These are phyloP conservation scores for Pterostichus niger DNA, from an alignment of 2,888 invertebrate species.

Conservation along the genomic window DNA sequence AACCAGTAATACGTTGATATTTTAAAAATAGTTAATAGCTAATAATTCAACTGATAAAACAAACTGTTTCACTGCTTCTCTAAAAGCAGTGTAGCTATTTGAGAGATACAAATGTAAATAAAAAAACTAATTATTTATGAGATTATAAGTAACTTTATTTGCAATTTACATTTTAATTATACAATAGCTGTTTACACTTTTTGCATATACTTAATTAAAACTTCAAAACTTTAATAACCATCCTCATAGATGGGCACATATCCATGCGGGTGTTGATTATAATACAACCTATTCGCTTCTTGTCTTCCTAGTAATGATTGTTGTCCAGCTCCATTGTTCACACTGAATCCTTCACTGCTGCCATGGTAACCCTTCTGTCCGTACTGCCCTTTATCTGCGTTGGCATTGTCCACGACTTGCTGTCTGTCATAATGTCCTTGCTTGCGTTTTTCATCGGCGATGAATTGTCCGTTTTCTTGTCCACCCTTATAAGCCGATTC, in stretches of 20 bases:
- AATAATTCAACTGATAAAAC: too few relatives aligned
- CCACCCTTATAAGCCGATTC: conserved; percentile 81
- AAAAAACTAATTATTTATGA: too few relatives aligned
- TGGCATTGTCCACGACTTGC: conserved; percentile 80
- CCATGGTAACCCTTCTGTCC: conserved; percentile 81
- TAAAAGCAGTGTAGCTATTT: too few relatives aligned
- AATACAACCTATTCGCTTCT: conserved; percentile 80
- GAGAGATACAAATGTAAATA: background rate
- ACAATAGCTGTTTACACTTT: background rate
- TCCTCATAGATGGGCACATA: conserved; percentile 77
- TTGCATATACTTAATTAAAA: background rate
- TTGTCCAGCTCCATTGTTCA: conserved; percentile 81
- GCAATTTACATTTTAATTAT: conserved; percentile 3
- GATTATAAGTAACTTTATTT: conserved; percentile 13
- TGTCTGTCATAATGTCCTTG: conserved; percentile 81
- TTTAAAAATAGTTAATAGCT: too few relatives aligned
- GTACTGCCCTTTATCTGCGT: conserved; percentile 82
- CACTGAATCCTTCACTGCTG: conserved; percentile 80
- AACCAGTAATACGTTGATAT: too few relatives aligned
- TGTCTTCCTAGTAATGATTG: conserved; percentile 82
- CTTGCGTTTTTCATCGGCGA: conserved; percentile 80
- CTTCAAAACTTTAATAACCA: conserved; percentile 26
- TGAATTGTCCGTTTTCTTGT: conserved; percentile 80
- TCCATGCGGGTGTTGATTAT: conserved; percentile 78
- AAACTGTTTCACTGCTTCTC: too few relatives aligned